Evolutionary conservation across 53 echinoderm and acorn worm genomes (phyloP).

Genomic region (Holothuria leucospilota): DNA sequence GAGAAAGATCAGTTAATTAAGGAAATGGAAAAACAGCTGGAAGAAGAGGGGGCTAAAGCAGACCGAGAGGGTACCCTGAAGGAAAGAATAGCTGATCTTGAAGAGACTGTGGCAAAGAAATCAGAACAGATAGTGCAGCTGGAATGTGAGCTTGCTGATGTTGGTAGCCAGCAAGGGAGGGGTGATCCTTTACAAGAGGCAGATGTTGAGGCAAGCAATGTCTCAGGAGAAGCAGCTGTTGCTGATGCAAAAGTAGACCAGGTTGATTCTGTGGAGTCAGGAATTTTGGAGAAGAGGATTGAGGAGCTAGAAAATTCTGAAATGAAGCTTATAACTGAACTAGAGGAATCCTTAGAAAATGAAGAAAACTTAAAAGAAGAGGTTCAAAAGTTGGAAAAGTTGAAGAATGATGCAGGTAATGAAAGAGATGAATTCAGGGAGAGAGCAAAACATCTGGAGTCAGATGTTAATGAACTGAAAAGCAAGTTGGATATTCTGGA

Average conservation of each 20-base stretch:
- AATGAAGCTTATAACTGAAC: constrained; percentile 66
- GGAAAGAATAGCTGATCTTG: neutral
- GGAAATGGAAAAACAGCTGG: constrained; percentile 44
- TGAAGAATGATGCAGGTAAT: constrained; percentile 41
- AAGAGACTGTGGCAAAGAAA: constrained; percentile 12
- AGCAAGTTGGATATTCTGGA: neutral
- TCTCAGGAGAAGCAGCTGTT: neutral
- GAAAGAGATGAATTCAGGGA: constrained; percentile 9
- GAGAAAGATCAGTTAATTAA: constrained; percentile 40
- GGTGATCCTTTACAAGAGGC: neutral
- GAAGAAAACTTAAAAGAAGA: constrained; percentile 47
- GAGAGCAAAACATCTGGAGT: neutral
- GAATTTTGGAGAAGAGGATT: constrained; percentile 11
- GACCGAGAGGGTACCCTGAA: neutral
- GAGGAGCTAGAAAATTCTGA: constrained; percentile 79
- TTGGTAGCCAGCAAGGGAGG: constrained; percentile 15
- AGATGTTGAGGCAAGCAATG: neutral
- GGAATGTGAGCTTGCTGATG: neutral
- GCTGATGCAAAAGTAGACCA: constrained; percentile 51
- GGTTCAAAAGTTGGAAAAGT: constrained; percentile 59
- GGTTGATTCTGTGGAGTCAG: constrained; percentile 1
- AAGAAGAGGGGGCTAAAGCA: constrained; percentile 29
- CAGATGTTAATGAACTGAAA: neutral
- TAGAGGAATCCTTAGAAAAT: constrained; percentile 56
- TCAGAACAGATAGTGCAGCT: constrained; percentile 33